Evolutionary conservation across 2,888 invertebrate species (phyloP).

Genomic region (Latrodectus hesperus): DNA sequence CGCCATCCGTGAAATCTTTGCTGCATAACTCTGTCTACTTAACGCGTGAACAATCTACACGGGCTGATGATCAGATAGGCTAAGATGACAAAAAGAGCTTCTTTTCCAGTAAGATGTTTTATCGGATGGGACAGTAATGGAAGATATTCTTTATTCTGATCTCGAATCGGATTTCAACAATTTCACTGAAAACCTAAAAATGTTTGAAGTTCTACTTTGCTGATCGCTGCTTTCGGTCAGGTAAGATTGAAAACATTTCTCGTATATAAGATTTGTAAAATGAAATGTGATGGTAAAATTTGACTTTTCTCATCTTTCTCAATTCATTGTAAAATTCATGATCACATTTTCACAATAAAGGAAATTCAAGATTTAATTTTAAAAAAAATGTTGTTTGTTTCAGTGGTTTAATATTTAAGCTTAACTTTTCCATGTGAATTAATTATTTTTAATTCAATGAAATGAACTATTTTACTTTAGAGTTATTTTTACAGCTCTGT

Average conservation of each 20-base stretch:
- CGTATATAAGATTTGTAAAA: background rate
- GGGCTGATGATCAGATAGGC: conserved; percentile 62
- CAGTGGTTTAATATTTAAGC: no score
- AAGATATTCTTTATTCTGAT: conserved; percentile 12
- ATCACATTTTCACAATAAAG: no score
- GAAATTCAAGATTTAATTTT: no score
- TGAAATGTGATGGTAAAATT: no score
- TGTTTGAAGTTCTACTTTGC: conserved; percentile 14
- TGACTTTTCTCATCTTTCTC: no score
- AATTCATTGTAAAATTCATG: no score
- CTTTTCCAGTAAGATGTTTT: conserved; percentile 29
- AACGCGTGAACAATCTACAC: conserved; percentile 64
- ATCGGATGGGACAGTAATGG: conserved; percentile 23
- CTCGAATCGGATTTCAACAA: conserved; percentile 11
- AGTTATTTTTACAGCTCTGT: no score
- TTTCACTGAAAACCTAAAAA: conserved; percentile 21
- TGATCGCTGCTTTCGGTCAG: background rate
- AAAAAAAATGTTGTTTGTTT: no score
- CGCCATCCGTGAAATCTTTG: conserved; percentile 47
- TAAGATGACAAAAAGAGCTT: conserved; percentile 29
- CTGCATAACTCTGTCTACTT: conserved; percentile 14
- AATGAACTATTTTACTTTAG: no score
- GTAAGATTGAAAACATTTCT: background rate
- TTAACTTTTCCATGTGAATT: no score
- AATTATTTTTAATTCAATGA: no score